A percentile compares a stretch with the other conserved stretches of the same genome.
Evolutionary conservation across 1,140 invertebrate genomes (phyloP).

Genomic region (Venturia canescens): DNA sequence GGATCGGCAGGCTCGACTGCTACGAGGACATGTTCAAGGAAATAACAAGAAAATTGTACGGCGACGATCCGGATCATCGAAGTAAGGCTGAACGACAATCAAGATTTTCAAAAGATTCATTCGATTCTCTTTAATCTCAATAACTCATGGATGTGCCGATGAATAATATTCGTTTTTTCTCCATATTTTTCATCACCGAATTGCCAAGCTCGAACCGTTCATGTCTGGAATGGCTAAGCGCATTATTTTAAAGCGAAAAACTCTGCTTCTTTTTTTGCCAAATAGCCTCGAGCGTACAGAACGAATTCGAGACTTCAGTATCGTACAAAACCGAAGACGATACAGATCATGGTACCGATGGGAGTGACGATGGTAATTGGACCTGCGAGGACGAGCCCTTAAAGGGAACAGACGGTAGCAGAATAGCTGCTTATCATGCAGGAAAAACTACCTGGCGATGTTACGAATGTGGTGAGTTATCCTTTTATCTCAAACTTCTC

Average conservation of each 20-base stretch:
- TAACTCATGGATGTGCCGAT: too few species aligned
- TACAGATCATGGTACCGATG: conserved; percentile 70
- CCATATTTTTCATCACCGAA: conserved; percentile 10
- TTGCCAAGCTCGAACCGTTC: background rate
- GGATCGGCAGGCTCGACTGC: conserved; percentile 79
- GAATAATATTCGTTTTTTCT: too few species aligned
- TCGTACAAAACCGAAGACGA: conserved; percentile 74
- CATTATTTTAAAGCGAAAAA: too few species aligned
- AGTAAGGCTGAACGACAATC: conserved; percentile 62
- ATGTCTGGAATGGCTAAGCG: too few species aligned
- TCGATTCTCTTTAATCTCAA: too few species aligned
- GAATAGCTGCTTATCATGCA: conserved; percentile 73
- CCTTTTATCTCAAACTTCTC: background rate
- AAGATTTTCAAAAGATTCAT: too few species aligned
- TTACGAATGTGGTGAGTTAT: conserved; percentile 71
- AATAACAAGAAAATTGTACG: conserved; percentile 93
- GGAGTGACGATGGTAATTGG: conserved; percentile 74
- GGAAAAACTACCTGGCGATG: conserved; percentile 73
- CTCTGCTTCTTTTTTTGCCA: background rate
- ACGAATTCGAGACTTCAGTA: conserved; percentile 75
- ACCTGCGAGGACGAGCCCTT: conserved; percentile 72
- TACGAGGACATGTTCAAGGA: conserved; percentile 91
- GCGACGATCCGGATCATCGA: conserved; percentile 82
- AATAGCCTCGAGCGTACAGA: conserved; percentile 74
- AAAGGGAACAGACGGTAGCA: conserved; percentile 73